phyloP scores from a whole-genome alignment of 2,888 invertebrate species.

The Apodemia hepburni region DNA sequence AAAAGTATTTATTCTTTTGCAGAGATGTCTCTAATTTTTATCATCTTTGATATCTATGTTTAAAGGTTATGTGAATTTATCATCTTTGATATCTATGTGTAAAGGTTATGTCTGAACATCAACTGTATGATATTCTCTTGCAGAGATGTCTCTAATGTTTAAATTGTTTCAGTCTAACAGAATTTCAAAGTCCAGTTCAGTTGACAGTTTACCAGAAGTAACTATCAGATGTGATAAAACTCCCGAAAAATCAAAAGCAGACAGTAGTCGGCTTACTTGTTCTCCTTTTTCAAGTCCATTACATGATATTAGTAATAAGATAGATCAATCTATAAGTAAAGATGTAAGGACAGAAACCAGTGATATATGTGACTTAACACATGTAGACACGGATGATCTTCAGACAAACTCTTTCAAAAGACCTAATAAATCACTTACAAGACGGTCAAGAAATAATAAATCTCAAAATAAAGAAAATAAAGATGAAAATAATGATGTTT shows the following conservation, averaged over 20 bases:
- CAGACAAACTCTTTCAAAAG: not conserved
- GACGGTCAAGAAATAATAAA: constrained; percentile 32
- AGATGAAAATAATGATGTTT: constrained; percentile 22
- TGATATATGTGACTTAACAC: constrained; percentile 19
- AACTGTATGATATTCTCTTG: too few species aligned
- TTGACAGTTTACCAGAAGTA: constrained; percentile 21
- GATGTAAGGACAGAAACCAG: not conserved
- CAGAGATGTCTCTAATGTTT: not conserved
- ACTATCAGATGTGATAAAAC: constrained; percentile 33
- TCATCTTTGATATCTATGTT: too few species aligned
- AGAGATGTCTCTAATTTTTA: not conserved
- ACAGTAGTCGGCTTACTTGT: constrained; percentile 47
- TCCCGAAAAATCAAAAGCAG: constrained; percentile 32
- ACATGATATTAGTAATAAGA: constrained; percentile 45
- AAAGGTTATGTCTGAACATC: too few species aligned
- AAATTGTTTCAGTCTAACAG: constrained; percentile 24
- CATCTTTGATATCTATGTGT: too few species aligned
- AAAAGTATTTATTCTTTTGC: too few species aligned
- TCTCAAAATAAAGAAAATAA: constrained; percentile 20
- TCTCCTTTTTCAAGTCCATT: constrained; percentile 60
- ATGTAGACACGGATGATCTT: constrained; percentile 1
- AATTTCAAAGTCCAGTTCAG: constrained; percentile 27
- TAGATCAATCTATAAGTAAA: constrained; percentile 29
- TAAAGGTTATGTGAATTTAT: too few species aligned
- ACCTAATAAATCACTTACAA: not conserved